Base-by-base conservation (phyloP, 2,797 vertebrate species). In the Threskiornis aethiopicus region DNA sequence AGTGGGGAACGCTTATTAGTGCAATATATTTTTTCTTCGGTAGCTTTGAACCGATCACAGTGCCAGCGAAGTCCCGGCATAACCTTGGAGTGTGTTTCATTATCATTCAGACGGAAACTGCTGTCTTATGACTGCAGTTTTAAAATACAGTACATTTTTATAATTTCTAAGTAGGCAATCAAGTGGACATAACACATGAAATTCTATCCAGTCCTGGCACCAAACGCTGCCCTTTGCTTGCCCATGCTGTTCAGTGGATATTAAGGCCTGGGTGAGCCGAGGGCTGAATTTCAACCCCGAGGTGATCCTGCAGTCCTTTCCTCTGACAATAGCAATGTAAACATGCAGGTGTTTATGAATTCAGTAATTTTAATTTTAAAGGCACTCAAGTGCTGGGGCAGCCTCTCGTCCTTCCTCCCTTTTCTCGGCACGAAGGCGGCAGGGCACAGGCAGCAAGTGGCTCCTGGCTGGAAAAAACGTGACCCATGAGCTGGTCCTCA, bases 71-170 rank as follows among this genome's bases (percentile, higher is more conserved):
- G 87, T 96, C 93, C 86, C 22, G 13, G 55, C 31, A 16, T 97
- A 97, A 98, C 97, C 97, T 97, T 98, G 95, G 87, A 93, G 85
- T 62, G 65, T 58, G 94, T 95, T 97, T 97, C 93, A 97, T 98
- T 97, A 94, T 84, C 86, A 73, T 79, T 69, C 93, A 80, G 84
- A 67, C 78, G 82, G 92, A 93, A 95, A 93, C 58, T 91, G 87
- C 80, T 96, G 62, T 89, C 96, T 96, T 89, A 86, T 80, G 88
- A 89, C 61, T 87, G 72, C 88, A 77, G 67, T 87, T 76, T 96
- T 77, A 93, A 97, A 95, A 91, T 91, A 90, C 35, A 92, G 90
- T 78, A 67, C 90, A 87, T 83, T 97, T 96, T 92, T 89, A 79
- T 94, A 94, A 95, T 97, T 97, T 97, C 93, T 71, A 97, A 95